These are phyloP conservation scores for Dermochelys coriacea DNA, from an alignment of 2,797 vertebrate genomes.

Conservation along the genomic window DNA sequence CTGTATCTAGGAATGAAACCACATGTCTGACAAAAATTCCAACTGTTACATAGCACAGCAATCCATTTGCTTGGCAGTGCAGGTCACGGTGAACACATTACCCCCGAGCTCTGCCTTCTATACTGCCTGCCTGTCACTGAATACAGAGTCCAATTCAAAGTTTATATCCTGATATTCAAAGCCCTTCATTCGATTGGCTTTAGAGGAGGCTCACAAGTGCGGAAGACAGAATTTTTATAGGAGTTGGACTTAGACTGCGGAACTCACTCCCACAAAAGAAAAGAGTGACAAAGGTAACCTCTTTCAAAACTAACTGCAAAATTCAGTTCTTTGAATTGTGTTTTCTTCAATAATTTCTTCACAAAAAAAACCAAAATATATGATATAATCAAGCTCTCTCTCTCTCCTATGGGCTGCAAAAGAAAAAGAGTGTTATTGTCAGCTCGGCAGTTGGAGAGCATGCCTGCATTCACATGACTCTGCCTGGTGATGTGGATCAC, in stretches of 20 bases:
- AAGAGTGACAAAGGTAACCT: background rate
- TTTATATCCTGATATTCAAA: background rate
- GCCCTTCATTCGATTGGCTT: background rate
- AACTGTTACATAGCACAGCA: background rate
- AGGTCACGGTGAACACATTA: background rate
- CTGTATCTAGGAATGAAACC: background rate
- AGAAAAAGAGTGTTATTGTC: background rate
- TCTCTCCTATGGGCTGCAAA: background rate
- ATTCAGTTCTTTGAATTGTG: background rate
- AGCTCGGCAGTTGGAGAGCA: background rate
- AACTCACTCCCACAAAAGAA: background rate
- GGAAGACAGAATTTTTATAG: background rate
- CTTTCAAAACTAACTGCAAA: background rate
- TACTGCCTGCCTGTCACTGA: background rate
- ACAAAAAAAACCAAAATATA: background rate
- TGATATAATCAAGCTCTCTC: background rate
- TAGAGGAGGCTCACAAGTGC: background rate
- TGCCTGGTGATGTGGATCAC: background rate
- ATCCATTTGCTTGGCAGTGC: background rate
- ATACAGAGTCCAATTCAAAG: background rate
- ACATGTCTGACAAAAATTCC: background rate
- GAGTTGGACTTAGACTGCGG: background rate
- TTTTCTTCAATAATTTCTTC: background rate
- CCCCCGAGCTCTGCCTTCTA: background rate
- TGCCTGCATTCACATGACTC: background rate